A percentile compares a stretch with the other conserved stretches of the same genome.
These are phyloP conservation scores for Nebria salina DNA, from an alignment of 2,888 invertebrate genomes.

Conservation along the genomic window DNA sequence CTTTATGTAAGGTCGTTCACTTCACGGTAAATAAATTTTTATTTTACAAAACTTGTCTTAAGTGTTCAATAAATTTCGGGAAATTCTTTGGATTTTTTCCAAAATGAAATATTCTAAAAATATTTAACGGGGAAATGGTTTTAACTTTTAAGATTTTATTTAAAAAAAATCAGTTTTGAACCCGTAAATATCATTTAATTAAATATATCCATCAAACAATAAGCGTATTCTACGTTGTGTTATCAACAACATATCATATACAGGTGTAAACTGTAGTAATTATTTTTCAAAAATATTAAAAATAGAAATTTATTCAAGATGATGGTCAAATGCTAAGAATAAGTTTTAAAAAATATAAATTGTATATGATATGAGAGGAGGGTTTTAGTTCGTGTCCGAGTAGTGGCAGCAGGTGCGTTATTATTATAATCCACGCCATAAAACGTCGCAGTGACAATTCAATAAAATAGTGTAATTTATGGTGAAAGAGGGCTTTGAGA, in stretches of 20 bases:
- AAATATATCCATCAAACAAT: not conserved
- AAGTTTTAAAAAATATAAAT: not conserved
- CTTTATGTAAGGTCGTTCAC: not conserved
- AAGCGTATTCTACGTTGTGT: too few species aligned
- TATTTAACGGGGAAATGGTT: not conserved
- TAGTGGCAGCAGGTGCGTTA: slow-evolving; percentile 42
- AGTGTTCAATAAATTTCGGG: not conserved
- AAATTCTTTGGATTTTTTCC: not conserved
- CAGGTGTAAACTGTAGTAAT: too few species aligned
- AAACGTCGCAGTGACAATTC: slow-evolving; percentile 41
- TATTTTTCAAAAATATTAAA: too few species aligned
- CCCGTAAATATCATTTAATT: not conserved
- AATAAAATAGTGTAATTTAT: slow-evolving; percentile 47
- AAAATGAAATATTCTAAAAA: not conserved
- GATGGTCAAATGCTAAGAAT: not conserved
- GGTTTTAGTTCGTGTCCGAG: not conserved
- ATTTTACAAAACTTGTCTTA: not conserved
- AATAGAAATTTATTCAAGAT: too few species aligned
- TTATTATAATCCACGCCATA: slow-evolving; percentile 38
- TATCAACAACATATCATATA: too few species aligned
- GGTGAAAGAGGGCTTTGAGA: slow-evolving; percentile 29
- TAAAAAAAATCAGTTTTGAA: not conserved
- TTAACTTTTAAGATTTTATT: not conserved
- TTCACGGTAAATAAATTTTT: not conserved
- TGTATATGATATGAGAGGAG: not conserved